phyloP scores from a whole-genome alignment of 1,140 invertebrate genomes.

The Ostrea denselamellosa region DNA sequence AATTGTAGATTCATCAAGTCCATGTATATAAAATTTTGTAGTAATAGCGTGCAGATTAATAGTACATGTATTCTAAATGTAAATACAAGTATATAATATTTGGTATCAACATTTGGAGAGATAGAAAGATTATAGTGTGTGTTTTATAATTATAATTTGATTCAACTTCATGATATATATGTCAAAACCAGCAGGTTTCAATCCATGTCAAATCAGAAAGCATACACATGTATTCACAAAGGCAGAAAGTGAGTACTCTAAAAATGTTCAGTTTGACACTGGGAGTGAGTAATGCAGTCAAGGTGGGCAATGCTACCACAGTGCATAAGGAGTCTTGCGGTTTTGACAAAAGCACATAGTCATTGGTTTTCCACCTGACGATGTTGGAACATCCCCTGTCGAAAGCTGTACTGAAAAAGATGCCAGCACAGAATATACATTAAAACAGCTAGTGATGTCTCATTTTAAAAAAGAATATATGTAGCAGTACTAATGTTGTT shows the following conservation, averaged over 20 bases:
- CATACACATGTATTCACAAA: background rate
- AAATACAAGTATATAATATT: too few relatives aligned
- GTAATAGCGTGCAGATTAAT: too few relatives aligned
- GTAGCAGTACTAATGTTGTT: background rate
- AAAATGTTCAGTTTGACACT: conserved; percentile 1
- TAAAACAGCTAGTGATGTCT: background rate
- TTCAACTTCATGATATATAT: too few relatives aligned
- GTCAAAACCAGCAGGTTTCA: background rate
- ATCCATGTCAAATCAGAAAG: background rate
- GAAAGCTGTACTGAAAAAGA: conserved; percentile 41
- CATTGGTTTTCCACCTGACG: conserved; percentile 41
- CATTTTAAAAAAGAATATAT: too few relatives aligned
- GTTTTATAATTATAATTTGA: too few relatives aligned
- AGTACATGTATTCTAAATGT: too few relatives aligned
- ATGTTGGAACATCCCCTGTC: conserved; percentile 40
- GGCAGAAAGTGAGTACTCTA: background rate
- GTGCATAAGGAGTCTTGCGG: conserved; percentile 24
- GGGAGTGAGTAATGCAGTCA: background rate
- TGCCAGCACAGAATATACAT: conserved; percentile 8
- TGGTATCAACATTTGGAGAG: too few relatives aligned
- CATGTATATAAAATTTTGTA: too few relatives aligned
- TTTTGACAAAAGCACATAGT: conserved; percentile 34
- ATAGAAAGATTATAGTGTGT: too few relatives aligned
- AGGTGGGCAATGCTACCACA: background rate
- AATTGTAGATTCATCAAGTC: too few relatives aligned